phyloP scores from a whole-genome alignment of 2,797 vertebrate species.

The Amazonetta brasiliensis region DNA sequence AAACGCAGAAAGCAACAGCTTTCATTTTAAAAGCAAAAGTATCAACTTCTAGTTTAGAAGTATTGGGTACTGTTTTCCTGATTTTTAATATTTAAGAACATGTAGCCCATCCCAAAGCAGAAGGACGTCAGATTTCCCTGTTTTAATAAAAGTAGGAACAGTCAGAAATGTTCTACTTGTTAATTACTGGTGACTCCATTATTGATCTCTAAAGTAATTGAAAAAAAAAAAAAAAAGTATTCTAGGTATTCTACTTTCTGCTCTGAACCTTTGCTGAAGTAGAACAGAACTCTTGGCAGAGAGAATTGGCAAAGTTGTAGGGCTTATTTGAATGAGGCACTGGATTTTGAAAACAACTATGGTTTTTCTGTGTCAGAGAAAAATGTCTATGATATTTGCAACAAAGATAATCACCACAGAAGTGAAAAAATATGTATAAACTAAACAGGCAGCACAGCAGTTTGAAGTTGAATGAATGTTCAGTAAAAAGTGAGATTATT shows the following conservation, averaged over 20 bases:
- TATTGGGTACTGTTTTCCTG: background rate
- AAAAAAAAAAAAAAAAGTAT: background rate
- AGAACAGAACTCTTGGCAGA: background rate
- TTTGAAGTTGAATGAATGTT: background rate
- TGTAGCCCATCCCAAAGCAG: background rate
- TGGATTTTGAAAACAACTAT: background rate
- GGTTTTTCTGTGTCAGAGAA: background rate
- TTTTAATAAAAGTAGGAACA: background rate
- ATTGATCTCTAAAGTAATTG: background rate
- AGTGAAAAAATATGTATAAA: conserved; percentile 1
- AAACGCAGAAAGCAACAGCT: background rate
- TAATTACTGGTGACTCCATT: background rate
- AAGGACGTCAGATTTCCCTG: background rate
- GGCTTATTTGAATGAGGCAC: background rate
- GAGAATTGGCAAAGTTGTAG: background rate
- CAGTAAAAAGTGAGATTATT: background rate
- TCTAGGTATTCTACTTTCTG: background rate
- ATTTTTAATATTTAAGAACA: background rate
- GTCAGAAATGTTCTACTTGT: background rate
- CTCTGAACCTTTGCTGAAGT: background rate
- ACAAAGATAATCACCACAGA: background rate
- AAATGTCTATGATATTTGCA: background rate
- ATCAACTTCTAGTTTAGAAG: background rate
- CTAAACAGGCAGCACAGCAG: background rate
- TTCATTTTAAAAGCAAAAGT: background rate